These are phyloP conservation scores for Listronotus bonariensis DNA, from an alignment of 1,140 invertebrate genomes.

Conservation along the genomic window DNA sequence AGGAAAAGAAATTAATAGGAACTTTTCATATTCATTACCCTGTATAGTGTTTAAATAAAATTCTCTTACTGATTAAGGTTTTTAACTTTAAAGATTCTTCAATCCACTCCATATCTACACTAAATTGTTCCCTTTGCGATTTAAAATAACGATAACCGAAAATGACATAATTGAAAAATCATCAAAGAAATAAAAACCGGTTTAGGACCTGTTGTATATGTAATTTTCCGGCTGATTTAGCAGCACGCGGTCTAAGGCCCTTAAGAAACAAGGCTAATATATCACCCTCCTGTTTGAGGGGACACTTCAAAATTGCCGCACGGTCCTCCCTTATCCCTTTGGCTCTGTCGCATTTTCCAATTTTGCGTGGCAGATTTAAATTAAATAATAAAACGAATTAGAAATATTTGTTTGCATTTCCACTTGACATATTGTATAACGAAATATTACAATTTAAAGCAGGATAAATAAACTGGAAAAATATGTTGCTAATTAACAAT, in stretches of 20 bases:
- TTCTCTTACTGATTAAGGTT: no score
- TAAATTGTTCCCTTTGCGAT: constrained; percentile 6
- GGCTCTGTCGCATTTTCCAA: constrained; percentile 37
- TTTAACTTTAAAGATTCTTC: no score
- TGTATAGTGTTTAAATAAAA: no score
- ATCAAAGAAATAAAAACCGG: constrained; percentile 30
- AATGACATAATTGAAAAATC: constrained; percentile 33
- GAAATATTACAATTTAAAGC: no score
- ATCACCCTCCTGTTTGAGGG: constrained; percentile 42
- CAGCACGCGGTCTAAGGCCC: constrained; percentile 39
- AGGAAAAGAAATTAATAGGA: no score
- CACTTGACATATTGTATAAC: not conserved
- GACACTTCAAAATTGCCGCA: constrained; percentile 43
- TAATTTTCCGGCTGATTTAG: constrained; percentile 43
- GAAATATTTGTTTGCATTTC: constrained; percentile 18
- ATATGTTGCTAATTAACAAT: no score
- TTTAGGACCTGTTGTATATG: constrained; percentile 35
- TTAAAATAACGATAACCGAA: constrained; percentile 11
- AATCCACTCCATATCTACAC: no score
- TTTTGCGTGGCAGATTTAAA: constrained; percentile 26
- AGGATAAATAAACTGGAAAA: no score
- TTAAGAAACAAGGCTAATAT: constrained; percentile 42
- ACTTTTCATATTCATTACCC: no score
- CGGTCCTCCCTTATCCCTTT: constrained; percentile 25
- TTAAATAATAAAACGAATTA: constrained; percentile 39